A percentile compares a stretch with the other conserved stretches of the same genome.
Conservation (phyloP, 2,888 invertebrate species). For the Cryptops parisi region DNA sequence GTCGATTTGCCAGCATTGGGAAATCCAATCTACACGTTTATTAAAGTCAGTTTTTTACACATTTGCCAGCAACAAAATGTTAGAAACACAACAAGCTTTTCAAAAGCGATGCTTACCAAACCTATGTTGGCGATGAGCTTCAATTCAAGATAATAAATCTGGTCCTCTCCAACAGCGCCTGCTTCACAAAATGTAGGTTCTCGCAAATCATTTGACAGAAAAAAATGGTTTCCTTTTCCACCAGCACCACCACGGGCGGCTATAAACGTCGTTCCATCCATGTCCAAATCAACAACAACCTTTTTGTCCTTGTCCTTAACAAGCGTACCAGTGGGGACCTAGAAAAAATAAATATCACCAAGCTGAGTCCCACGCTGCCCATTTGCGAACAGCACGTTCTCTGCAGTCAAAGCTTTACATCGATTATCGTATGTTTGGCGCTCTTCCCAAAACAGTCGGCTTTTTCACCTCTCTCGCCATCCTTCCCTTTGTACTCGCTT, state of each 20-base stretch:
- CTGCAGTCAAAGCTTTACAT: slow-evolving; percentile 29
- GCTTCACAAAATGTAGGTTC: slow-evolving; percentile 71
- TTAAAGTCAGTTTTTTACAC: background rate
- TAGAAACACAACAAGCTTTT: no score
- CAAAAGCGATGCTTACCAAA: no score
- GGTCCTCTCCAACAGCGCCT: slow-evolving; percentile 69
- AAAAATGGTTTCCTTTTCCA: slow-evolving; percentile 89
- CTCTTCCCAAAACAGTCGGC: slow-evolving; percentile 71
- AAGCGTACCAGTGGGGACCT: slow-evolving; percentile 36
- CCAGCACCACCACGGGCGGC: slow-evolving; percentile 92
- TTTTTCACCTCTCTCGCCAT: slow-evolving; percentile 56
- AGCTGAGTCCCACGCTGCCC: background rate
- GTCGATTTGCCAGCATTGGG: slow-evolving; percentile 95
- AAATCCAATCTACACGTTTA: slow-evolving; percentile 47
- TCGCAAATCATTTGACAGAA: slow-evolving; percentile 58
- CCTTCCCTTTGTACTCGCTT: slow-evolving; percentile 43
- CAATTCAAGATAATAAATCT: slow-evolving; percentile 61
- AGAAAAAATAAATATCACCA: background rate
- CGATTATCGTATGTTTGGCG: slow-evolving; percentile 50
- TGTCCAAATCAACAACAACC: slow-evolving; percentile 50
- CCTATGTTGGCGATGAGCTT: slow-evolving; percentile 90
- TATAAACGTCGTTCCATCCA: slow-evolving; percentile 62
- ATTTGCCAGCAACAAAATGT: no score
- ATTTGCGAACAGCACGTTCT: background rate
- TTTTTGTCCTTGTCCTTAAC: slow-evolving; percentile 35